phyloP scores from a whole-genome alignment of 2,113 vertebrate species.

The Illadopsis cleaveri region DNA sequence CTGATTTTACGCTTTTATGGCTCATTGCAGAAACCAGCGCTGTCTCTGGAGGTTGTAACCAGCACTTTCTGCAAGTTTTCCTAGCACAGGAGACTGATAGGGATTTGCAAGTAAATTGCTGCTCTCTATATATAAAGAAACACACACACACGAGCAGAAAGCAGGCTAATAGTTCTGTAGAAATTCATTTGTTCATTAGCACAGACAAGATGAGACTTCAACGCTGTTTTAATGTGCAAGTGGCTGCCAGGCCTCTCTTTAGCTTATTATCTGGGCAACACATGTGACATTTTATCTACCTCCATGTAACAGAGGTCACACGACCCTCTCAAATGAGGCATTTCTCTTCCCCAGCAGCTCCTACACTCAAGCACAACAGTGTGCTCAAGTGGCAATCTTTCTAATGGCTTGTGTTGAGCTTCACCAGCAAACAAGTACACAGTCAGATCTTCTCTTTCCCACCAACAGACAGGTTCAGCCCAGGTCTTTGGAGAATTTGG shows the following conservation, averaged over 20 bases:
- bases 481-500: not conserved
- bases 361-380: fast-evolving
- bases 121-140: not conserved
- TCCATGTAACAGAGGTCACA: not conserved
- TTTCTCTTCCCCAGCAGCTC: not conserved
- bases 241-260: not conserved
- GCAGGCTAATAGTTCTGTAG: not conserved
- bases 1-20: not conserved
- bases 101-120: not conserved
- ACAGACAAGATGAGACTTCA: not conserved
- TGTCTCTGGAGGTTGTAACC: not conserved
- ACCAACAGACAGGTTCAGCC: not conserved
- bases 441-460: not conserved
- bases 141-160: not conserved
- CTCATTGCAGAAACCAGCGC: not conserved
- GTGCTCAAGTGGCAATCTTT: not conserved
- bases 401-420: not conserved
- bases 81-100: not conserved
- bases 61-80: not conserved
- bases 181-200: not conserved
- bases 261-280: not conserved
- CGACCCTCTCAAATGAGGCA: not conserved
- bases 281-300: not conserved
- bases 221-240: not conserved
- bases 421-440: not conserved